These are phyloP conservation scores for Proteles cristata DNA, from an alignment of 2,113 vertebrate species.

Conservation along the genomic window DNA sequence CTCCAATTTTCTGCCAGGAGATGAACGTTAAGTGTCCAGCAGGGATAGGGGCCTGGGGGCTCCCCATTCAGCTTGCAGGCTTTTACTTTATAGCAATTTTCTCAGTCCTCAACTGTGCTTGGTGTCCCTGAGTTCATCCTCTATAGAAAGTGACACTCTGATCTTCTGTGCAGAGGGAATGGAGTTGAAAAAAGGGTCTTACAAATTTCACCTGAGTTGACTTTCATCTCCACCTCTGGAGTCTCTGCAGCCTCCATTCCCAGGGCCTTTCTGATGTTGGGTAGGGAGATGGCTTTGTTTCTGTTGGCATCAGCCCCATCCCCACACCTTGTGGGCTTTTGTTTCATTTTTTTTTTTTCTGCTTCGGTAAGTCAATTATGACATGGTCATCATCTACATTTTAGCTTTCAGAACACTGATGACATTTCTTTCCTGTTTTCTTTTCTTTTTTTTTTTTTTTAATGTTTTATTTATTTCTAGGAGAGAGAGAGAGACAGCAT, in stretches of 20 bases:
- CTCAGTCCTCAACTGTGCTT: neutral
- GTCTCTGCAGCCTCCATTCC: neutral
- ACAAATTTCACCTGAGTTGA: neutral
- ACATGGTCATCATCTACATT: neutral
- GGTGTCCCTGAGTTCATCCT: neutral
- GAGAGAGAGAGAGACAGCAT: too few relatives aligned
- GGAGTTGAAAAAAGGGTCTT: neutral
- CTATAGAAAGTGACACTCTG: neutral
- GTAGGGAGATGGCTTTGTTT: neutral
- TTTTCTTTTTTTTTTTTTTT: too few relatives aligned
- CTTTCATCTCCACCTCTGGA: neutral
- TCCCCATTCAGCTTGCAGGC: neutral
- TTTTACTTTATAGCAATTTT: neutral
- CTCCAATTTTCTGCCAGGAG: neutral
- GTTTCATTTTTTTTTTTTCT: neutral
- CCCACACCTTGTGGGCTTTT: neutral
- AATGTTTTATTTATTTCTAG: too few relatives aligned
- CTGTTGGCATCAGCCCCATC: neutral
- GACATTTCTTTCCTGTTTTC: neutral
- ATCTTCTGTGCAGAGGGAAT: neutral
- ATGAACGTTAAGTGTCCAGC: neutral
- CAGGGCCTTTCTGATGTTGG: neutral
- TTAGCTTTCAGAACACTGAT: neutral
- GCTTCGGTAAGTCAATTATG: neutral
- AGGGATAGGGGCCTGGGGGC: neutral